These are phyloP conservation scores for Drosophila testacea DNA, from an alignment of 2,888 invertebrate genomes.

Conservation along the genomic window DNA sequence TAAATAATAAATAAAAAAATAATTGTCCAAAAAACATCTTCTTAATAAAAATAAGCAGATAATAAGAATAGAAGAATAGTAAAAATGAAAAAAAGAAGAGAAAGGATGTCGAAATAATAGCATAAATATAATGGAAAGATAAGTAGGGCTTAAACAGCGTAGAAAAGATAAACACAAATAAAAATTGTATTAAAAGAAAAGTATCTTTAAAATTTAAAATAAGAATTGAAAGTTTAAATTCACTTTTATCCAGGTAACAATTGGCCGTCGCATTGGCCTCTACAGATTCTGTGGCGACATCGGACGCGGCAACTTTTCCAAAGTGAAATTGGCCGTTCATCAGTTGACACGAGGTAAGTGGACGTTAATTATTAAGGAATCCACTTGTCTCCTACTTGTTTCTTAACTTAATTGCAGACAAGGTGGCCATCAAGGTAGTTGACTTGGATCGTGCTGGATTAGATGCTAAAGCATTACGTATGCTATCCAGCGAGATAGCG, in stretches of 20 bases:
- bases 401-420: constrained; percentile 86
- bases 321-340: constrained; percentile 91
- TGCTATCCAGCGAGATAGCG: constrained; percentile 89
- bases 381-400: too few relatives aligned
- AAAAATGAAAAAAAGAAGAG: too few relatives aligned
- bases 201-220: not conserved
- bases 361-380: not conserved
- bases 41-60: too few relatives aligned
- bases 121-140: too few relatives aligned
- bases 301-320: constrained; percentile 92
- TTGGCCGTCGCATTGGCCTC: constrained; percentile 90
- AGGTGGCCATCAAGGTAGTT: constrained; percentile 91
- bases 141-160: too few relatives aligned
- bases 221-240: not conserved
- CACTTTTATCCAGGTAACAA: constrained; percentile 86
- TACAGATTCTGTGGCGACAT: constrained; percentile 91
- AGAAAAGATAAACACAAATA: not conserved
- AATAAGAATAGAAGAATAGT: too few relatives aligned
- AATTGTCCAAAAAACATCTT: too few relatives aligned
- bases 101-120: not conserved
- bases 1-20: too few relatives aligned
- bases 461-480: constrained; percentile 89
- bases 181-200: not conserved
- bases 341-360: constrained; percentile 89
- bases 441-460: constrained; percentile 91